These are phyloP conservation scores for Laspeyria flexula DNA, from an alignment of 2,888 invertebrate genomes.

Conservation along the genomic window DNA sequence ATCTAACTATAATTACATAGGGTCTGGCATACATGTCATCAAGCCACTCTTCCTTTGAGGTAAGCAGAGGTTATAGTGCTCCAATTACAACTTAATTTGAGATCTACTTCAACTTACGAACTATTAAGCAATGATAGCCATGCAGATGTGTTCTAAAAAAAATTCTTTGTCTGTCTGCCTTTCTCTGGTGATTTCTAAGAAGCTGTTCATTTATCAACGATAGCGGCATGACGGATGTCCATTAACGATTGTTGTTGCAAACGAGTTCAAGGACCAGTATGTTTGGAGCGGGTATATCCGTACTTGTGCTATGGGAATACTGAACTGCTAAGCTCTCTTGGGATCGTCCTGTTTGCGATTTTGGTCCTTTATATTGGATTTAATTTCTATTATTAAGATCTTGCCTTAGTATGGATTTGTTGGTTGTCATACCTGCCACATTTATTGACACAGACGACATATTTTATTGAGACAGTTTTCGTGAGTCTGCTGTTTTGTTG, in stretches of 20 bases:
- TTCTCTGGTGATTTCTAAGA: conserved; percentile 53
- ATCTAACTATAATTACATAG: not conserved
- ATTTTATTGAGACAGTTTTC: too few species aligned
- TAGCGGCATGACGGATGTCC: conserved; percentile 56
- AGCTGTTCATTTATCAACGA: conserved; percentile 50
- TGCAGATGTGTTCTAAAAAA: conserved; percentile 12
- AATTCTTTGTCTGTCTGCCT: conserved; percentile 34
- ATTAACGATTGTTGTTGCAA: conserved; percentile 65
- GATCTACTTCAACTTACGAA: too few species aligned
- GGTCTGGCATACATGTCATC: too few species aligned
- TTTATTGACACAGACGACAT: too few species aligned
- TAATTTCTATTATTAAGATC: too few species aligned
- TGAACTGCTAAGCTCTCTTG: conserved; percentile 15
- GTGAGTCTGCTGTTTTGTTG: too few species aligned
- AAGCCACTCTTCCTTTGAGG: too few species aligned
- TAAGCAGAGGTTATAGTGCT: too few species aligned
- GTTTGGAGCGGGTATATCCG: conserved; percentile 45
- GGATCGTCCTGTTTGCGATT: conserved; percentile 1
- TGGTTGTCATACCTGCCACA: too few species aligned
- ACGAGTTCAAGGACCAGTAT: conserved; percentile 56
- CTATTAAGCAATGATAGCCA: too few species aligned
- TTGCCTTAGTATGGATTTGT: too few species aligned
- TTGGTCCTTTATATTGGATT: conserved; percentile 5
- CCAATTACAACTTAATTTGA: too few species aligned
- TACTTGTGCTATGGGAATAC: conserved; percentile 22